Evolutionary conservation across 92 coral and sea anemone species (phyloP).

Genomic region (Zoanthus sansibaricus): DNA sequence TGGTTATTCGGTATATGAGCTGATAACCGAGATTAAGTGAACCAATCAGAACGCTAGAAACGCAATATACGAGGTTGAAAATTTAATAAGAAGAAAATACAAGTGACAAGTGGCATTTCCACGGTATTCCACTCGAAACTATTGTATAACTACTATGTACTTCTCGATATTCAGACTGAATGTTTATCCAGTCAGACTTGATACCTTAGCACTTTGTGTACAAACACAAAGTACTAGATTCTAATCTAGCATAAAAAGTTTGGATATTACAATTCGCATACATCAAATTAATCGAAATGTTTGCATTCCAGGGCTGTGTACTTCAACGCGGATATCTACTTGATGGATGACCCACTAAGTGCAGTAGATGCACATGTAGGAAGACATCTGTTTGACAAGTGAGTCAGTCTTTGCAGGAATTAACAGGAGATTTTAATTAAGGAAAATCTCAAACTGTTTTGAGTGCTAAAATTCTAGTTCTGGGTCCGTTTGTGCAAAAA

Average conservation of each 20-base stretch:
- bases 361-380: conserved; percentile 40
- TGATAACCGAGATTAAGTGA: too few species aligned
- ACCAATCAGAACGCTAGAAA: too few species aligned
- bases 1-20: too few species aligned
- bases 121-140: too few species aligned
- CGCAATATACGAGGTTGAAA: too few species aligned
- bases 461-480: neutral
- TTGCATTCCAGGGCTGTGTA: conserved; percentile 17
- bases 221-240: too few species aligned
- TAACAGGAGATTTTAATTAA: neutral
- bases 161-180: too few species aligned
- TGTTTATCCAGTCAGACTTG: too few species aligned
- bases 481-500: neutral
- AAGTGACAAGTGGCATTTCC: too few species aligned
- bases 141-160: too few species aligned
- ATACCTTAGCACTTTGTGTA: neutral
- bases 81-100: too few species aligned
- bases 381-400: conserved; percentile 30
- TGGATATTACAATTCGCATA: neutral
- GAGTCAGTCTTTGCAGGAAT: neutral
- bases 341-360: conserved; percentile 31
- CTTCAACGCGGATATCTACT: conserved; percentile 13
- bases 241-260: neutral
- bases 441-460: neutral
- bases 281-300: neutral